Evolutionary conservation across 2,888 invertebrate genomes (phyloP).

Genomic region (Onchidella celtica): DNA sequence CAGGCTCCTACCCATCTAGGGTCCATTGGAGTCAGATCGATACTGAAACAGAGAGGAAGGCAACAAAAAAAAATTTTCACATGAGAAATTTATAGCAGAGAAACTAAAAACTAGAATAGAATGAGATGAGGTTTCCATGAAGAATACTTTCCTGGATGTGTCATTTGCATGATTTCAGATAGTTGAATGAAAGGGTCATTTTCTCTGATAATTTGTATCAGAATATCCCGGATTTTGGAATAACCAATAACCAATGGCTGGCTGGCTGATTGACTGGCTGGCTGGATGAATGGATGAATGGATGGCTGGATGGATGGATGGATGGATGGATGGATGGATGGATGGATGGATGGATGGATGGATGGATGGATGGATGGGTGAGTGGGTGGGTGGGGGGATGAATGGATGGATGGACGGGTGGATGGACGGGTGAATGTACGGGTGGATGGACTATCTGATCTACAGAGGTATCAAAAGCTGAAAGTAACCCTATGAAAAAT

Average conservation of each 20-base stretch:
- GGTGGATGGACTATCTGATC: neutral
- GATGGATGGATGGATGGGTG: neutral
- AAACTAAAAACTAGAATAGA: no score
- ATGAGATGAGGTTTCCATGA: no score
- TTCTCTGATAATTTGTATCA: no score
- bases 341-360: neutral
- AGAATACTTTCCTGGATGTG: no score
- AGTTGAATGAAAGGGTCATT: no score
- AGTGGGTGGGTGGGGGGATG: neutral
- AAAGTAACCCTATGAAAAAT: no score
- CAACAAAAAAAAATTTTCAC: no score
- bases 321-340: neutral
- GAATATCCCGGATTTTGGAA: no score
- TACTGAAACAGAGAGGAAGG: slow-evolving; percentile 78
- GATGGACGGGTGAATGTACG: neutral
- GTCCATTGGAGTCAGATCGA: slow-evolving; percentile 82
- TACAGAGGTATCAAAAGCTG: no score
- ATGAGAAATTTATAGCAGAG: no score
- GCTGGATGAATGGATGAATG: neutral
- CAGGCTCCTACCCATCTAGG: slow-evolving; percentile 89
- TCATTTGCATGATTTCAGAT: no score
- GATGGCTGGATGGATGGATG: neutral
- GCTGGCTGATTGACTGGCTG: neutral
- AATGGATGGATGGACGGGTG: neutral
- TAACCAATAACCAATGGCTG: neutral